Evolutionary conservation across 2,888 invertebrate genomes (phyloP).

Genomic region (Parnassius apollo): DNA sequence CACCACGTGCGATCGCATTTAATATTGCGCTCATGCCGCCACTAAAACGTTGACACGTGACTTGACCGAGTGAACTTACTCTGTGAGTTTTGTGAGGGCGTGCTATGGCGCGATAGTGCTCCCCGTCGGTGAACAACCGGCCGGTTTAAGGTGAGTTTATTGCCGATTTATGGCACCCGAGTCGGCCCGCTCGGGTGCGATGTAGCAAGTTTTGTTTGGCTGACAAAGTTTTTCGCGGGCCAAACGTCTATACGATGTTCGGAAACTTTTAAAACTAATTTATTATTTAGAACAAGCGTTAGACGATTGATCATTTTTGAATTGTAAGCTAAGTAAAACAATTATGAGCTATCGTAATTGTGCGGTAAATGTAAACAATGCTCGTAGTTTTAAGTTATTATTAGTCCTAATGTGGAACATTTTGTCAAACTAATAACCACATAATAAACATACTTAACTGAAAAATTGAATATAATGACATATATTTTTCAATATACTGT

Average conservation of each 20-base stretch:
- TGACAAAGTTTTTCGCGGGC: slow-evolving; percentile 67
- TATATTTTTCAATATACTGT: too few relatives aligned
- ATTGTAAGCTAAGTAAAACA: too few relatives aligned
- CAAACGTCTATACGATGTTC: slow-evolving; percentile 34
- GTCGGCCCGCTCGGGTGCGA: slow-evolving; percentile 52
- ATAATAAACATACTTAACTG: too few relatives aligned
- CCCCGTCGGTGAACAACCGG: slow-evolving; percentile 73
- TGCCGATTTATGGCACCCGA: slow-evolving; percentile 74
- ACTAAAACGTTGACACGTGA: slow-evolving; percentile 78
- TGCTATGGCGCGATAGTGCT: slow-evolving; percentile 71
- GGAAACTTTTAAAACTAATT: slow-evolving; percentile 44
- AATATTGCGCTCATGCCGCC: slow-evolving; percentile 75
- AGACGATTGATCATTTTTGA: neutral
- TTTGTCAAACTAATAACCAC: too few relatives aligned
- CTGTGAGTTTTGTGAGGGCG: slow-evolving; percentile 76
- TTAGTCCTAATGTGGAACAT: too few relatives aligned
- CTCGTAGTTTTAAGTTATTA: too few relatives aligned
- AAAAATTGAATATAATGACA: too few relatives aligned
- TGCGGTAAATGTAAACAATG: too few relatives aligned
- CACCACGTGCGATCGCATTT: slow-evolving; percentile 74
- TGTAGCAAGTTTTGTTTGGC: slow-evolving; percentile 57
- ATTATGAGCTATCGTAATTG: too few relatives aligned
- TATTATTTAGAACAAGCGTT: slow-evolving; percentile 38
- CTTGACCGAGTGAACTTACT: slow-evolving; percentile 70
- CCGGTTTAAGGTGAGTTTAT: slow-evolving; percentile 79